Evolutionary conservation across 2,888 invertebrate species (phyloP), one percentile per base, ranked within the genome.

Genomic region (Thera britannica): DNA sequence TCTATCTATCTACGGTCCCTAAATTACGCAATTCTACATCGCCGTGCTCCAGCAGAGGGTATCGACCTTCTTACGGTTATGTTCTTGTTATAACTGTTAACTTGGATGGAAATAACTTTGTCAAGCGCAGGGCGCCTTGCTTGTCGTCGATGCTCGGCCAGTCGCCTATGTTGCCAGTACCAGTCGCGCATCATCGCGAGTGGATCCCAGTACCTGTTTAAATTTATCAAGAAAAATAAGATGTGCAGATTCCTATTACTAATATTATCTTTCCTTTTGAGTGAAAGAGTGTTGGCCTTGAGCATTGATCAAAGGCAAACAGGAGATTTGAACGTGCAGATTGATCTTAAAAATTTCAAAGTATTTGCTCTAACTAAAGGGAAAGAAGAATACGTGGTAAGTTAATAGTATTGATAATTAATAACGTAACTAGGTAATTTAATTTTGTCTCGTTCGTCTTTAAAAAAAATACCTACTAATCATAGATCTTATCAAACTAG

Each of bases 251-350:
- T 79, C 63, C 68, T 78, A 73, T 64, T 79, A 61, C 67, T 85
- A 38, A 49, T 79, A 72, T 71, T 82, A 71, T 58, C 54, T 84
- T 68, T 72, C 83, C 62, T 78, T 77, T 44, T 71, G 59, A 59
- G 65, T 57, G 72, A 71, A 62, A 77, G 72, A 52, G 85, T 79
- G 35, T 79, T 82, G 70, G 80, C 86, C 2, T 82, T 83, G 8
- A 80, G 79, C 58, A 85, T 86, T 86, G 97, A 97, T 86, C 97
- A 97, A 86, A 95, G 96, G 56, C 97, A 97, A 90, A 95, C 95
- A 3, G 97, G 97, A 34, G 96, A 96, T 77, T 94, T 96, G 75
- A 97, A 97, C 87, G 95, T 97, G 74, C 97, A 97, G 82, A 93
- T 97, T 72, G 96, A 96, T 86, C 90, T 97, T 73, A 97, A 97